Evolutionary conservation across 2,113 vertebrate species (phyloP), one percentile per base, ranked within the genome.

Genomic region (Potamarius usumacintae): DNA sequence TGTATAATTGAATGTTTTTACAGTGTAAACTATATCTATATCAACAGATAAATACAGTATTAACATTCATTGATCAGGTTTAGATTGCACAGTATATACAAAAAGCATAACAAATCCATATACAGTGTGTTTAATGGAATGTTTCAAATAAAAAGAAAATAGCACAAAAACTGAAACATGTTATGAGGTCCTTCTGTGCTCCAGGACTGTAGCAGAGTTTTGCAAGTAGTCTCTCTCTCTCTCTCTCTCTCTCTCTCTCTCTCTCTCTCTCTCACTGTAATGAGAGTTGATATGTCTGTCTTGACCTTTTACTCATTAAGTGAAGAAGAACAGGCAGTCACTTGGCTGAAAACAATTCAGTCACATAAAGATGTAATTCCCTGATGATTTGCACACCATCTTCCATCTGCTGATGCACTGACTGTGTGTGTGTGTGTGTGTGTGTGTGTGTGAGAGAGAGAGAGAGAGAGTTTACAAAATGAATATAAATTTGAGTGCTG

Each of bases 281-380:
- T 84, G 72, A 84, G 85, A 86, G 78, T 48, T 80, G 85, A 80
- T 86, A 63, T 4, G 57, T 9, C 9, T 14, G 52, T 71, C n/a
- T 83, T 58, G 34, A 65, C 81, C 74, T 86, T 48, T 57, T 27
- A 17, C n/a, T 42, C 27, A 12, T 74, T 81, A 69, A 72, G 42
- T 79, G 72, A 80, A 58, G 72, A 80, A 58, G 7, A 34, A 34
- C 60, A 30, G 34, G 80, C 53, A 83, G 53, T 63, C 58, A 80
- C 50, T 71, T 83, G 69, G 22, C 2, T 42, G 2, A 53, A 52
- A 81, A 81, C 79, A 60, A 10, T 22, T 60, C 10, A 60, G 27
- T 60, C 34, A 62, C 34, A 55, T 48, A 57, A 71, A 30, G 48
- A 86, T 42, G 55, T 57, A 30, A 80, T 85, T 58, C 69, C 34